Evolutionary conservation across 2,113 vertebrate genomes (phyloP), one percentile per base, ranked within the genome.

Genomic region (Cyanoramphus novaezelandiae): DNA sequence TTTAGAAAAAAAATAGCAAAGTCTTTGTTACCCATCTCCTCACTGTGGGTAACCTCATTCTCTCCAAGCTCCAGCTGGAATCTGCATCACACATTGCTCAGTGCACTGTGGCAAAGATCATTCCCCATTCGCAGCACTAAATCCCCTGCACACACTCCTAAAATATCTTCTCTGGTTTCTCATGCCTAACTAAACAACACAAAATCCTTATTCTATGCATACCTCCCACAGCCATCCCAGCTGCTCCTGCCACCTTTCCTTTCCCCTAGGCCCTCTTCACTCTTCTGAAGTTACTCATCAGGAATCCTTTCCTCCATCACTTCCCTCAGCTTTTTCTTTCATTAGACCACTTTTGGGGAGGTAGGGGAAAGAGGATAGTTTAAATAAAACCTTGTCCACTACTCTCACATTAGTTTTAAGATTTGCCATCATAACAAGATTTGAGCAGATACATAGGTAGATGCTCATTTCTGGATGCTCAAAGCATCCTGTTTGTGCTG

Each of bases 161-260:
- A 94, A 95, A 94, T 95, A 94, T 79, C 93, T 91, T 83, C 41
- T 69, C 47, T 87, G 70, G 74, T 84, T 92, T 70, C 55, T 93
- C 77, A 92, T 86, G 88, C 90, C 90, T 94, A 96, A 88, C 93
- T 65, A 92, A 96, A 96, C 83, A 97, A 94, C 5, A 10, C 80
- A 93, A 94, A 96, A 68, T 78, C 88, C 86, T 86, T 52, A 86
- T 90, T 92, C 76, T 88, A 82, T 83, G 82, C 62, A 86, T 95
- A 83, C 93, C 95, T 91, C 93, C 95, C 91, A 94, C 88, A 88
- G 95, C 88, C 88, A 92, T 92, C 90, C 95, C 95, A 94, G 92
- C 92, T 94, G 92, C 93, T 96, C 92, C 72, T 89, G 60, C 93
- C 83, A 96, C 95, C 95, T 94, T 94, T 90, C 47, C 65, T 88